These are phyloP conservation scores for Schrankia costaestrigalis DNA, from an alignment of 2,888 invertebrate genomes.

Conservation along the genomic window DNA sequence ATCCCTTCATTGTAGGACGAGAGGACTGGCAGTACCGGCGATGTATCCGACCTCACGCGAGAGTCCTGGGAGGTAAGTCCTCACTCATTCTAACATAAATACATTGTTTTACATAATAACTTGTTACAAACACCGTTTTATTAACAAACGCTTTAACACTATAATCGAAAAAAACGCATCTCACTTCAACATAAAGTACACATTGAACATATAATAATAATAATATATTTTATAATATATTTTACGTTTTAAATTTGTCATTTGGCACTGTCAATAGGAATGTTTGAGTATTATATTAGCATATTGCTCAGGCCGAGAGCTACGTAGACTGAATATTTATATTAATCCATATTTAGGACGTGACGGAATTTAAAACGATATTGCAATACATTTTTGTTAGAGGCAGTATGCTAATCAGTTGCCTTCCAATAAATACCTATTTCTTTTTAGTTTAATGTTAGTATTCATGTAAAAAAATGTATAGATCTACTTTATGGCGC, in stretches of 20 bases:
- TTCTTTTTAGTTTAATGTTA: no score
- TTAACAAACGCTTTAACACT: slow-evolving; percentile 55
- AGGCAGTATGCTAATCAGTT: no score
- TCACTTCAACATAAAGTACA: slow-evolving; percentile 73
- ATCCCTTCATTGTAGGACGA: slow-evolving; percentile 61
- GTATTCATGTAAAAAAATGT: no score
- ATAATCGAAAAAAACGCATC: slow-evolving; percentile 51
- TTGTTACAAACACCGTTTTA: slow-evolving; percentile 40
- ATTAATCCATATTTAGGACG: slow-evolving; percentile 32
- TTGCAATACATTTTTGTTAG: no score
- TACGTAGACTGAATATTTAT: slow-evolving; percentile 41
- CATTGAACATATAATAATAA: slow-evolving; percentile 60
- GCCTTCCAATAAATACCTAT: no score
- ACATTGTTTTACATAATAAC: slow-evolving; percentile 14
- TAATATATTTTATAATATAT: slow-evolving; percentile 16
- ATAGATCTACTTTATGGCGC: no score
- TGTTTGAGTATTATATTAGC: slow-evolving; percentile 32
- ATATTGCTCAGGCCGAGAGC: slow-evolving; percentile 18
- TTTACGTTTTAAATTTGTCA: slow-evolving; percentile 18
- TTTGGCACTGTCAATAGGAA: slow-evolving; percentile 17
- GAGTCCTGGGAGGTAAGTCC: slow-evolving; percentile 97
- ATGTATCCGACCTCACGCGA: slow-evolving; percentile 89
- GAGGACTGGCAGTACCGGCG: slow-evolving; percentile 84
- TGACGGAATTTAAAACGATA: slow-evolving; percentile 9
- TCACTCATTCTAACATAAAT: slow-evolving; percentile 4